A percentile compares a stretch with the other conserved stretches of the same genome.
phyloP scores from a whole-genome alignment of 2,113 vertebrate genomes.

The Calyptomena viridis region DNA sequence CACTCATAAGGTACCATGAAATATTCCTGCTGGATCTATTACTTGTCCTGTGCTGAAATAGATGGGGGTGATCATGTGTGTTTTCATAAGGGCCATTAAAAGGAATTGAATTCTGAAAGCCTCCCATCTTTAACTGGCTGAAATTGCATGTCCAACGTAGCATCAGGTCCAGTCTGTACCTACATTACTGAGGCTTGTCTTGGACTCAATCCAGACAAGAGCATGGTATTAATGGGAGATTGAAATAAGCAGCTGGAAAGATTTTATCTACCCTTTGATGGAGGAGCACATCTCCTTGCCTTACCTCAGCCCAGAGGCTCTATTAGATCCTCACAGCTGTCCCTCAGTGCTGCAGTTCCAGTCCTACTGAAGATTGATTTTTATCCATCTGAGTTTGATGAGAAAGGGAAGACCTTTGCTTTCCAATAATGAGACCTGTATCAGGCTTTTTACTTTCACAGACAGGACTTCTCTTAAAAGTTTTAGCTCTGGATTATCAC shows the following conservation, averaged over 20 bases:
- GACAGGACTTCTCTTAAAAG: not conserved
- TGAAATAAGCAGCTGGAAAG: slow-evolving; percentile 16
- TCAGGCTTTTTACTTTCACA: not conserved
- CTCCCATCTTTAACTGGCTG: not conserved
- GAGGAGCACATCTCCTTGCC: not conserved
- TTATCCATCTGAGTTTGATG: not conserved
- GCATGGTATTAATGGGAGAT: not conserved
- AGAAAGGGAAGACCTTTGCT: slow-evolving; percentile 24
- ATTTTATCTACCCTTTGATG: slow-evolving; percentile 8
- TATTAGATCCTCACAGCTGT: not conserved
- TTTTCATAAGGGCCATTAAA: not conserved
- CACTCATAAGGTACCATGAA: not conserved
- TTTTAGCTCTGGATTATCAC: not conserved
- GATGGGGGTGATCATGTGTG: not conserved
- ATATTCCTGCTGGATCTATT: not conserved
- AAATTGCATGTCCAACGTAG: not conserved
- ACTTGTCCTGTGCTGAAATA: not conserved
- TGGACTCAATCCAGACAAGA: not conserved
- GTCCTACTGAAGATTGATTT: not conserved
- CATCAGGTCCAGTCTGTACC: not conserved
- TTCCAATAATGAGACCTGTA: not conserved
- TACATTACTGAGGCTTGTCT: not conserved
- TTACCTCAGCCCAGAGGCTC: not conserved
- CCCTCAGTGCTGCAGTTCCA: not conserved
- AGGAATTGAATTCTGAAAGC: not conserved